Evolutionary conservation across 1,140 invertebrate species (phyloP), one percentile per base, ranked within the genome.

Genomic region (Drosophila sp.): DNA sequence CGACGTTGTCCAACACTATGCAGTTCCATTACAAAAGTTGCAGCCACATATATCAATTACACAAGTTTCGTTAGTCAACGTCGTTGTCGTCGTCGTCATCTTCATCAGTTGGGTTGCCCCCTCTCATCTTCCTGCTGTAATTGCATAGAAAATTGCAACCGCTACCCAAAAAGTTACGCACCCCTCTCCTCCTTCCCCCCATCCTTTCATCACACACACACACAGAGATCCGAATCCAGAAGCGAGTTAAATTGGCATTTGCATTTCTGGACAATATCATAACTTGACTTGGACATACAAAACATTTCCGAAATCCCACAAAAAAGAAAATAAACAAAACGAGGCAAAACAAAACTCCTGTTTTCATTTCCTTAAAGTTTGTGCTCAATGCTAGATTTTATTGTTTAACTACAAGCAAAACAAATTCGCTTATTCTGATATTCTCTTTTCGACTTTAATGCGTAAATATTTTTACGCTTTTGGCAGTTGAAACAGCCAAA

Each of bases 1-100:
- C 54, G 66, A 68, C 75, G 56, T 70, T 78, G 61, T 67, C 62
- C 71, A 75, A 75, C 57, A 71, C 67, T 72, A 32, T 4, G 63
- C 38, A 76, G 75, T 76, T 79, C 71, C 76, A 79, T 82, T 87
- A 79, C 64, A 86, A 50, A 87, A 87, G 72, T 86, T 87, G 40
- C 62, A 76, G 68, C 76, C 83, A 69, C 83, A 86, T 72, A 87
- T 86, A 86, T 86, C 83, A 87, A 86, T 86, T 87, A 86, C 83
- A 83, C 72, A 87, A 86, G 79, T 77, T 89, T 79, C 70, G 66
- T 61, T 71, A 60, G 76, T 55, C 61, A 35, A 58, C 65, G 47
- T 70, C 38, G 61, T 30, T 61, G 57, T 72, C 54, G 23, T 29
- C 54, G 7, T 47, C 44, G 17, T 47, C 17, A 23, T 47, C 44